Conservation (phyloP, 2,888 invertebrate genomes). For the Andrena minutula region DNA sequence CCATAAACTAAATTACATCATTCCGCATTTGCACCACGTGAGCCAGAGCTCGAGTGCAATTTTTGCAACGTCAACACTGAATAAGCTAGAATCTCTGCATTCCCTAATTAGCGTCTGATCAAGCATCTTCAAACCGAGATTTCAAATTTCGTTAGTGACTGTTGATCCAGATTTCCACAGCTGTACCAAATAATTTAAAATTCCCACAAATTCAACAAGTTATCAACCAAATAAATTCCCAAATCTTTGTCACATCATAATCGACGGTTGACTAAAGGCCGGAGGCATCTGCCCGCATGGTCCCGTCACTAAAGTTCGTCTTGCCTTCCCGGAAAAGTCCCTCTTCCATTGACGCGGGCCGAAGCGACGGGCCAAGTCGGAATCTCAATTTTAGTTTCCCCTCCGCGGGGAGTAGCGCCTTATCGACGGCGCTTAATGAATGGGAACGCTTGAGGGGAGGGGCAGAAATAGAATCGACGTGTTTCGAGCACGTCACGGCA, state of each 20-base stretch:
- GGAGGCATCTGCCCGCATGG: neutral
- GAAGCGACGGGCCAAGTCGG: constrained; percentile 1
- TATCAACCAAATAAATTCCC: neutral
- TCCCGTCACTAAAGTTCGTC: neutral
- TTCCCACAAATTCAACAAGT: neutral
- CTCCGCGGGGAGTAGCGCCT: constrained; percentile 1
- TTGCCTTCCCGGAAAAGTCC: neutral
- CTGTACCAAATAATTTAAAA: no score
- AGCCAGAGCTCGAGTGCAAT: neutral
- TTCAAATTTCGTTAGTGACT: no score
- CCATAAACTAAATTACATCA: neutral
- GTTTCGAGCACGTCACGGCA: constrained; percentile 5
- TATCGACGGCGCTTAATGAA: constrained; percentile 37
- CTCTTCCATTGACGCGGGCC: neutral
- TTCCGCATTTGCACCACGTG: neutral
- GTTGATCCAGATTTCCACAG: no score
- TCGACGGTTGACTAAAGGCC: neutral
- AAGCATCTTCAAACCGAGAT: no score
- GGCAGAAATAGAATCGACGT: constrained; percentile 39
- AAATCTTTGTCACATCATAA: neutral
- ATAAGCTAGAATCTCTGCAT: no score
- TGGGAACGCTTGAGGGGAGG: constrained; percentile 13
- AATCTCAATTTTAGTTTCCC: constrained; percentile 27
- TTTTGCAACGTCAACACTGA: neutral
- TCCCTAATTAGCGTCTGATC: no score